Evolutionary conservation across 2,888 invertebrate species (phyloP), one percentile per base, ranked within the genome.

Genomic region (Agrochola lychnidis): DNA sequence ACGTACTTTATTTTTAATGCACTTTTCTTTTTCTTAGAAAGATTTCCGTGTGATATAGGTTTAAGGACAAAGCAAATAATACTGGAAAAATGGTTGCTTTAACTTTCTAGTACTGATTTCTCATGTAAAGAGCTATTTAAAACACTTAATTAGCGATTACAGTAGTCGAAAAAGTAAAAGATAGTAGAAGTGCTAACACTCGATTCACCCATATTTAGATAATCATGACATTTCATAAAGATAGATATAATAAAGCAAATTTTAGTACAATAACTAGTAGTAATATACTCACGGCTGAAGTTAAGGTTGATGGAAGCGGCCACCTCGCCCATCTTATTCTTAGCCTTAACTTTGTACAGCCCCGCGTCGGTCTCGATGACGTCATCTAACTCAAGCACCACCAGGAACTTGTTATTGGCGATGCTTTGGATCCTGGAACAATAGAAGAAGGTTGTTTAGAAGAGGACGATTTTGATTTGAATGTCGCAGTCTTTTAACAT

Each of bases 241-340:
- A 30, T 1, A n/a, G n/a, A 30, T 16, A 10, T 48, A 48, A n/a
- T 70, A 45, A 42, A 19, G 42, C 1, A 4, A 56, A 45, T 36
- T 7, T 14, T 19, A n/a, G 2, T 7, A 30, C 12, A 51, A 10
- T 7, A 0, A 51, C 19, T 7, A 30, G 19, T 56, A 69, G 22
- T n/a, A 40, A 2, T 66, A 73, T 93, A 98, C 99, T 99, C 97
- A 99, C 99, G 99, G 97, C 99, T 99, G 95, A 99, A 99, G 97
- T 99, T 99, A 95, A 99, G 98, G 95, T 99, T 99, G 96, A 99
- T 99, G 93, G 99, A 99, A 90, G 99, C 99, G 92, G 99, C 98
- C 94, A 99, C 99, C 97, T 99, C 99, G 94, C 99, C 99, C 97
- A 99, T 98, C 97, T 98, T 98, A 96, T 99, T 99, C 97, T 99